Evolutionary conservation across 2,113 vertebrate species (phyloP).

Genomic region (Cyphomyrus plagiostoma): DNA sequence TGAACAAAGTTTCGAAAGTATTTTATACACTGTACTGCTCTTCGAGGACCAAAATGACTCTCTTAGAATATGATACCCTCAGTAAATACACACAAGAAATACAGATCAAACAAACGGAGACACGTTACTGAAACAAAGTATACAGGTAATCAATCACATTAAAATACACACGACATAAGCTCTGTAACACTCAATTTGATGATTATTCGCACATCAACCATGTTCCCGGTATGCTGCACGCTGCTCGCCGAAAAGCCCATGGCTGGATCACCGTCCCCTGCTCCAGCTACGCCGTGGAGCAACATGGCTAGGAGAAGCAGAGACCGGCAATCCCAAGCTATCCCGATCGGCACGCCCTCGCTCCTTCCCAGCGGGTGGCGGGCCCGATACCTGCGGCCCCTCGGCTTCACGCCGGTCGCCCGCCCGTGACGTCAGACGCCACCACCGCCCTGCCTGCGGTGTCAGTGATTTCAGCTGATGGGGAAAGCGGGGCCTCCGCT

Average conservation of each 20-base stretch:
- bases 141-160: neutral
- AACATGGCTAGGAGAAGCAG: neutral
- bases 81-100: neutral
- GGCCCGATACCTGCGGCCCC: constrained; percentile 47
- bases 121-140: neutral
- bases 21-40: neutral
- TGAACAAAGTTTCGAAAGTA: neutral
- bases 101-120: neutral
- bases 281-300: neutral
- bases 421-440: constrained; percentile 60
- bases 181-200: neutral
- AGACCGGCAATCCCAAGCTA: neutral
- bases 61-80: neutral
- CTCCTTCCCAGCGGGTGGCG: constrained; percentile 19
- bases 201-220: neutral
- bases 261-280: neutral
- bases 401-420: constrained; percentile 46
- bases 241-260: neutral
- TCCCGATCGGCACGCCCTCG: neutral
- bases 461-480: constrained; percentile 46
- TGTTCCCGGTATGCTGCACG: neutral
- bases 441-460: constrained; percentile 61
- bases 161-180: neutral
- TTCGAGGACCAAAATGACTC: neutral
- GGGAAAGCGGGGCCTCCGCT: constrained; percentile 45